Conservation (phyloP, 2,888 invertebrate genomes). For the Eristalis intricaria region DNA sequence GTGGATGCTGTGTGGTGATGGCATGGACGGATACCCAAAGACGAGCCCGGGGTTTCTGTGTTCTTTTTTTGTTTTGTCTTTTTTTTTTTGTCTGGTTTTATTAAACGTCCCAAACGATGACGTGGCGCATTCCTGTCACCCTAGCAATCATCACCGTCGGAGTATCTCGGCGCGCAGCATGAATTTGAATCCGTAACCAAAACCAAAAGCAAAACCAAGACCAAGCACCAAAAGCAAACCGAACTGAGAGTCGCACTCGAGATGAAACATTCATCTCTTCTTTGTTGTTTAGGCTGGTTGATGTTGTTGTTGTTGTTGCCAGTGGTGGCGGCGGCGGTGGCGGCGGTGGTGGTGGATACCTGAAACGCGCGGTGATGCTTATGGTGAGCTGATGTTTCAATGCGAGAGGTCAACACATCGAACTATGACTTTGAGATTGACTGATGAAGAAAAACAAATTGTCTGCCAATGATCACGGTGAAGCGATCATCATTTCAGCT, state of each 20-base stretch:
- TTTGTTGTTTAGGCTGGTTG: constrained; percentile 3
- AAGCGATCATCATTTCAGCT: constrained; percentile 66
- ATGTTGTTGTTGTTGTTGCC: background rate
- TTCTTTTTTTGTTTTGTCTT: background rate
- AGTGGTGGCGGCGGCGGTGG: too few species aligned
- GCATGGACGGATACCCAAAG: background rate
- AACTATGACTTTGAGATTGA: constrained; percentile 73
- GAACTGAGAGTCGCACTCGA: constrained; percentile 60
- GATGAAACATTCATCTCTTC: constrained; percentile 56
- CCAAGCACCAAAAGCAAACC: background rate
- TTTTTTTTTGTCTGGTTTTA: constrained; percentile 8
- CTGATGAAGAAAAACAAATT: constrained; percentile 73
- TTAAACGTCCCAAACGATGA: constrained; percentile 77
- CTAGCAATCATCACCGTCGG: constrained; percentile 66
- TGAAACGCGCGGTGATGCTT: constrained; percentile 30
- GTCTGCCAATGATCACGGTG: constrained; percentile 71
- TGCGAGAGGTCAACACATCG: constrained; percentile 72
- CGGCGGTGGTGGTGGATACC: background rate
- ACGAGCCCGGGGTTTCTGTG: background rate
- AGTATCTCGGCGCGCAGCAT: constrained; percentile 53
- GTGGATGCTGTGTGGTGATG: constrained; percentile 22
- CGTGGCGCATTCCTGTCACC: constrained; percentile 79
- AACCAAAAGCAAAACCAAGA: too few species aligned
- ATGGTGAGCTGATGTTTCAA: constrained; percentile 60
- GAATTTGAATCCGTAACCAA: constrained; percentile 52